Conservation (phyloP, 2,888 invertebrate genomes). For the Ctenicera cuprea region DNA sequence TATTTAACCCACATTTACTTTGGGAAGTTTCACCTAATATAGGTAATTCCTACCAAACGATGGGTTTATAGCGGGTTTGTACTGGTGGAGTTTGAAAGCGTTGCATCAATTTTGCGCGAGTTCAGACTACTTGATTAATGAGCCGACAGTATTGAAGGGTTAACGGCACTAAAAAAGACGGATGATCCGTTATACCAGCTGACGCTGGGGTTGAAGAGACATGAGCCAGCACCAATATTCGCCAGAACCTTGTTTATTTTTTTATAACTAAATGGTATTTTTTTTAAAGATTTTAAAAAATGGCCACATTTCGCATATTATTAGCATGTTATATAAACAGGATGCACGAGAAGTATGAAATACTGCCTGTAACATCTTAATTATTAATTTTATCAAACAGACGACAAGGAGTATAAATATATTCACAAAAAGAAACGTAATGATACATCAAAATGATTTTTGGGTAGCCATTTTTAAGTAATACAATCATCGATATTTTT, state of each 20-base stretch:
- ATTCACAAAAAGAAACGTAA: too few species aligned
- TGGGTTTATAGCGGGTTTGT: slow-evolving; percentile 19
- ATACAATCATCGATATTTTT: too few species aligned
- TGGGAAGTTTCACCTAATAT: slow-evolving; percentile 9
- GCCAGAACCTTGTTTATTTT: slow-evolving; percentile 44
- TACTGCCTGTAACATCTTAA: too few species aligned
- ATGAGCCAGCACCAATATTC: slow-evolving; percentile 43
- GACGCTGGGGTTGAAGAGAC: slow-evolving; percentile 51
- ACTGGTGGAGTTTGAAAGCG: slow-evolving; percentile 34
- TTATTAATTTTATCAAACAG: too few species aligned
- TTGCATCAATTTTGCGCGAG: slow-evolving; percentile 56
- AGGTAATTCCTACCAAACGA: slow-evolving; percentile 1
- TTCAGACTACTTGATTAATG: slow-evolving; percentile 63
- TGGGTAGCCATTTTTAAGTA: too few species aligned
- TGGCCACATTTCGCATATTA: neutral
- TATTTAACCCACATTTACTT: neutral
- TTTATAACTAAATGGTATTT: slow-evolving; percentile 33
- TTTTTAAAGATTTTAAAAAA: slow-evolving; percentile 2
- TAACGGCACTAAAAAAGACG: slow-evolving; percentile 66
- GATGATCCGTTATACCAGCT: slow-evolving; percentile 61
- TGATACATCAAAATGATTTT: too few species aligned
- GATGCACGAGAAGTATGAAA: too few species aligned
- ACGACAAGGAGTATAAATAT: too few species aligned
- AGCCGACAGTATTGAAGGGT: slow-evolving; percentile 65
- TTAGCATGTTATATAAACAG: neutral